These are phyloP conservation scores for Nysson spinosus DNA, from an alignment of 2,888 invertebrate species.

Conservation along the genomic window DNA sequence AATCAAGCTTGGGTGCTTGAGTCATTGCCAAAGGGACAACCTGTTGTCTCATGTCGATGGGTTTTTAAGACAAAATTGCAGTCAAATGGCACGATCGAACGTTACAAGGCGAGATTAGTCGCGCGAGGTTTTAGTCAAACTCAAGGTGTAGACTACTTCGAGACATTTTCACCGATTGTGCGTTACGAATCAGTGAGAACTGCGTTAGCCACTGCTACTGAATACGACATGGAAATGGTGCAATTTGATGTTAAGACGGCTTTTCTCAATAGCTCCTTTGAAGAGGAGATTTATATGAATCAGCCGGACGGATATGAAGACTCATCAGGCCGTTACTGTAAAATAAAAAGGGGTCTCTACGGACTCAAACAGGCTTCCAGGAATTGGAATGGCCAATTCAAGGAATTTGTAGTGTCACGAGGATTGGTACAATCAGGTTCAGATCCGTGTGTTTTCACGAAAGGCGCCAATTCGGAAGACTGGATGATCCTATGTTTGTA, in stretches of 20 bases:
- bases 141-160: conserved; percentile 14
- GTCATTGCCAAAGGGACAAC: background rate
- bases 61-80: conserved; percentile 22
- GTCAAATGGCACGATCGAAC: conserved; percentile 7
- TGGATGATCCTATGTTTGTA: background rate
- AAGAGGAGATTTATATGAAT: conserved; percentile 16
- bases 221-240: conserved; percentile 12
- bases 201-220: conserved; percentile 8
- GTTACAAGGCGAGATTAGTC: conserved; percentile 12
- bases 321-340: background rate
- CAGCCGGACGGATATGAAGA: conserved; percentile 19
- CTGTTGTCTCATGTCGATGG: conserved; percentile 20
- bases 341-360: conserved; percentile 6
- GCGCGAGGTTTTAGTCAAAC: conserved; percentile 13
- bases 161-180: conserved; percentile 11
- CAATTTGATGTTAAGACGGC: conserved; percentile 22
- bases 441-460: conserved; percentile 9
- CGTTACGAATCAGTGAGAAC: conserved; percentile 19
- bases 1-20: conserved; percentile 9
- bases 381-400: conserved; percentile 15
- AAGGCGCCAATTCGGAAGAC: background rate
- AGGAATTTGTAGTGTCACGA: background rate
- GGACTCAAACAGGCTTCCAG: conserved; percentile 14
- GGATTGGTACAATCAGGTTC: conserved; percentile 6
- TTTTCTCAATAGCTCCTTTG: conserved; percentile 6